Conservation (phyloP, 2,113 vertebrate species). For the Hippocampus zosterae region DNA sequence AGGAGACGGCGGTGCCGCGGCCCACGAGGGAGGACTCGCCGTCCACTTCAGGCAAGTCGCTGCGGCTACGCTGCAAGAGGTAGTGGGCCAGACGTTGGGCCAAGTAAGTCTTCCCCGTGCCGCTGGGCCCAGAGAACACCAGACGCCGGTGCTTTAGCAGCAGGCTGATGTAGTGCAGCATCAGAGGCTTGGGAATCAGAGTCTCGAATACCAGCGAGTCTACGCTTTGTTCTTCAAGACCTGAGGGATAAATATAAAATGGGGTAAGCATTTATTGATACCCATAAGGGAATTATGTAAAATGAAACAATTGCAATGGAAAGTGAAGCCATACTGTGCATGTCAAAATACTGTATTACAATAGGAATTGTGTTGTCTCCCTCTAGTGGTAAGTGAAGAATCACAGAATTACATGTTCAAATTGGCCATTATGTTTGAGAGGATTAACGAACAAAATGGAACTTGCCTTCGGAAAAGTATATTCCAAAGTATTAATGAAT, state of each 20-base stretch:
- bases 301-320: not conserved
- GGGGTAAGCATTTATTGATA: not conserved
- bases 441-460: too few species aligned
- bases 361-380: not conserved
- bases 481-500: too few species aligned
- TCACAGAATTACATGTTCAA: too few species aligned
- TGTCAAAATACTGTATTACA: not conserved
- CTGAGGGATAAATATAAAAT: conserved; percentile 53
- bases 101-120: conserved; percentile 92
- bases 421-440: too few species aligned
- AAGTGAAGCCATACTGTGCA: not conserved
- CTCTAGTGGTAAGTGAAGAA: too few species aligned
- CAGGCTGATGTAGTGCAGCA: conserved; percentile 93
- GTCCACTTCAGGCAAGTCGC: conserved; percentile 57
- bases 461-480: too few species aligned
- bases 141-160: conserved; percentile 91
- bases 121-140: conserved; percentile 89
- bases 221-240: conserved; percentile 86
- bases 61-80: conserved; percentile 83
- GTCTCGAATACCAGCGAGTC: conserved; percentile 95
- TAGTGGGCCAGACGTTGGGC: conserved; percentile 88
- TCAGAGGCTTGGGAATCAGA: conserved; percentile 92
- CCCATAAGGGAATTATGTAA: not conserved
- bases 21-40: conserved; percentile 37
- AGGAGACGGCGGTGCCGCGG: conserved; percentile 80